Base-by-base conservation (phyloP, 1,140 invertebrate species). In the Drosophila bifasciata region DNA sequence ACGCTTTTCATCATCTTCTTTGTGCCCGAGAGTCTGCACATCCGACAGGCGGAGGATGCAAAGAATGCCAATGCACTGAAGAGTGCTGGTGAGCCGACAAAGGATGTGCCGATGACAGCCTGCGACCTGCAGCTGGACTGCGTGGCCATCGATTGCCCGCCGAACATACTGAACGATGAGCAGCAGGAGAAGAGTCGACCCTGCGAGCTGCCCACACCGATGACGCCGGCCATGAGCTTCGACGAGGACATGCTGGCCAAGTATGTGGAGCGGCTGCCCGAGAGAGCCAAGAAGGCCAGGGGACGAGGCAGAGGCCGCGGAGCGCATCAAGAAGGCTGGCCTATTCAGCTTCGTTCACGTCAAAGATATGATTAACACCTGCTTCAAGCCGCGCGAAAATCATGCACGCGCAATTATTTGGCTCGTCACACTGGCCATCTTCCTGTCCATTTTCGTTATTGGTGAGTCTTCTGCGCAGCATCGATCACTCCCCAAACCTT, bases 381-480 rank as follows among this genome's bases (percentile, higher is more conserved):
- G 94, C 74, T 93, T 93, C 58, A 94, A 93, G 74, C 89, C 83
- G 43, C 92, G 95, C 60, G 92, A 93, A 5, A 93, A 94, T 70
- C 92, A 94, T 45, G 92, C 93, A 43, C 91, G 95, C 55, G 78
- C 90, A 1, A 93, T 95, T 59, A 92, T 96, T 13, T 93, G 95
- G 83, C 90, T 94, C 16, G 92, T 94, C 28, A 93, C 95, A 40
- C 40, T 93, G 23, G 92, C 92, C 3, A 93, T 95, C 71, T 92
- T 93, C 28, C 58, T 95, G 1, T 92, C 92, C 6, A 92, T 95
- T 48, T 93, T 95, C 52, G 90, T 93, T 6, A 75, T 93, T 1
- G 92, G 90, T 91, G 23, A 79, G 84, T 69, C 3, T 23, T 25
- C 19, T 13, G 5, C 41, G 21, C 48, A 13, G 23, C n/a, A n/a